Evolutionary conservation across 2,797 vertebrate genomes (phyloP).

Genomic region (Pangasius sanitwongsei): DNA sequence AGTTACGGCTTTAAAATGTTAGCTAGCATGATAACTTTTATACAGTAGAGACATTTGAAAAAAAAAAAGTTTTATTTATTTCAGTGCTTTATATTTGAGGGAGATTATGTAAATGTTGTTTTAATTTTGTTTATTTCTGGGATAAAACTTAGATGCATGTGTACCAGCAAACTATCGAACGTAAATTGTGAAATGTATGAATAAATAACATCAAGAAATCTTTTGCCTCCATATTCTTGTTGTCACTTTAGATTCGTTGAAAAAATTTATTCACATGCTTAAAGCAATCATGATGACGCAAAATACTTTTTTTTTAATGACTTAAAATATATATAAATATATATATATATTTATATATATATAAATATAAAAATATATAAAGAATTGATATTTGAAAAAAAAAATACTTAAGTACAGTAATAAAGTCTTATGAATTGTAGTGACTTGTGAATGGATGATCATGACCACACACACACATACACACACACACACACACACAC

Average conservation of each 20-base stretch:
- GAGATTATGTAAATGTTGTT: not conserved
- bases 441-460: not conserved
- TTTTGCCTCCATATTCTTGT: not conserved
- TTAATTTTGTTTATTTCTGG: not conserved
- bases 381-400: not conserved
- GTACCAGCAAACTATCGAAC: not conserved
- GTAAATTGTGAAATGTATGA: not conserved
- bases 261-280: not conserved
- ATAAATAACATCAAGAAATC: not conserved
- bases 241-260: not conserved
- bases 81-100: not conserved
- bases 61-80: not conserved
- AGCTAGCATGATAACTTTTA: not conserved
- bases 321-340: no score
- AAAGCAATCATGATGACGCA: not conserved
- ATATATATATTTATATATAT: no score
- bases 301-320: not conserved
- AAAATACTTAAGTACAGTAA: not conserved
- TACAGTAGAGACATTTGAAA: not conserved
- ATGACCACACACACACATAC: not conserved
- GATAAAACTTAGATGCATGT: not conserved
- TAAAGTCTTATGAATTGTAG: not conserved
- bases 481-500: slow-evolving; percentile 24
- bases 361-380: not conserved
- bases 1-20: not conserved